Evolutionary conservation across 2,113 vertebrate genomes (phyloP), one percentile per base, ranked within the genome.

Genomic region (Butastur rufipennis): DNA sequence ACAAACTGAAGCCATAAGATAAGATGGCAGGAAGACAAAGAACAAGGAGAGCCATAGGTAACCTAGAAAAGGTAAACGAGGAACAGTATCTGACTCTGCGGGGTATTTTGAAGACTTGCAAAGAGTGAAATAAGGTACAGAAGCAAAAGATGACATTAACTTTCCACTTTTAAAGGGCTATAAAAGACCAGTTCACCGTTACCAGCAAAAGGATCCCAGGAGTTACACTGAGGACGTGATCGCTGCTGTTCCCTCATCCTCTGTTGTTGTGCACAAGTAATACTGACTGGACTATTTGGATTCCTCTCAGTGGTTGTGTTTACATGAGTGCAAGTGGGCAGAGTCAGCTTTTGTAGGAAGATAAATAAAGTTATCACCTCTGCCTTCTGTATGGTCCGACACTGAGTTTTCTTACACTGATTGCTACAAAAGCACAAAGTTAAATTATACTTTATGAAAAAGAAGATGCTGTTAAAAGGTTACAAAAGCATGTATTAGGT

Each of bases 191-290:
- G 32, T 45, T 65, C 34, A 34, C 27, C 18, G 18, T 22, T 66
- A 26, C 34, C 34, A 47, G 71, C 17, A 32, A 38, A 32, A 74
- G 48, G 22, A 74, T 12, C n/a, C 59, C 34, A 45, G 48, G 45
- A 52, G 31, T 29, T 40, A 23, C 15, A 7, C 18, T 15, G 36
- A 42, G 55, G 36, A 61, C 1, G 0, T 22, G 48, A 31, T 63
- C 2, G 0, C 38, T 13, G 16, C 5, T 55, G 40, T 45, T 65
- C 34, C 48, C 34, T 55, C 3, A 0, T 17, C 22, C 55, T 22
- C 42, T 34, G 40, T 16, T 53, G 38, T 17, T 71, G 38, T 7
- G 4, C 34, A 55, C 48, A 27, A 65, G 40, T 52, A 20, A 73
- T 38, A 59, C 36, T 20, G 36, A 8, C 40, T 12, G 17, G 40